A percentile compares a stretch with the other conserved stretches of the same genome.
These are phyloP conservation scores for Agyllia agylla DNA, from an alignment of 2,888 invertebrate genomes.

Conservation along the genomic window DNA sequence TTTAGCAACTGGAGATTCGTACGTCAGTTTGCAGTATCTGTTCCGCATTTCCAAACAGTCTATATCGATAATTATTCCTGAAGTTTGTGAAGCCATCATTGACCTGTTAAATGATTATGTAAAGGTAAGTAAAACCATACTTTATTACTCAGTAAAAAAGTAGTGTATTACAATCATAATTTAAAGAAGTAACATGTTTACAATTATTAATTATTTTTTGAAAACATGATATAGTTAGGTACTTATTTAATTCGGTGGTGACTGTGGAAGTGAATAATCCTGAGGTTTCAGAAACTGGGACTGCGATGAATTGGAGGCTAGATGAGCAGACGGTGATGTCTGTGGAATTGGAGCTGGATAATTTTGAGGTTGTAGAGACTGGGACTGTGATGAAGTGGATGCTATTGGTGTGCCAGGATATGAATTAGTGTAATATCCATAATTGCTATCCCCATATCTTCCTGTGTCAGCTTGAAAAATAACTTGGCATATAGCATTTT, in stretches of 20 bases:
- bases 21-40: constrained; percentile 68
- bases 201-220: constrained; percentile 49
- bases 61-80: constrained; percentile 70
- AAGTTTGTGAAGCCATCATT: constrained; percentile 31
- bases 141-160: constrained; percentile 63
- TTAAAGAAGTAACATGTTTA: constrained; percentile 42
- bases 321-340: constrained; percentile 52
- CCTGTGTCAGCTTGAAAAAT: constrained; percentile 77
- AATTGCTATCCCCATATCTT: constrained; percentile 45
- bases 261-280: constrained; percentile 51
- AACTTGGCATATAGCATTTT: constrained; percentile 71
- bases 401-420: constrained; percentile 54
- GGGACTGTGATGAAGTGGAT: constrained; percentile 48
- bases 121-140: constrained; percentile 32
- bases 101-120: neutral
- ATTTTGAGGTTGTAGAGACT: constrained; percentile 49
- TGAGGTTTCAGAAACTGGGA: constrained; percentile 40
- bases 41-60: constrained; percentile 69
- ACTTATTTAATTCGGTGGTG: constrained; percentile 70
- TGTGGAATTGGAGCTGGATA: constrained; percentile 36
- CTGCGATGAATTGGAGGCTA: constrained; percentile 51
- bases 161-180: constrained; percentile 60
- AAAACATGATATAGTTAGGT: constrained; percentile 40
- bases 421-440: constrained; percentile 74
- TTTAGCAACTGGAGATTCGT: constrained; percentile 74